Evolutionary conservation across 2,113 vertebrate genomes (phyloP).

Genomic region (Ctenomys sociabilis): DNA sequence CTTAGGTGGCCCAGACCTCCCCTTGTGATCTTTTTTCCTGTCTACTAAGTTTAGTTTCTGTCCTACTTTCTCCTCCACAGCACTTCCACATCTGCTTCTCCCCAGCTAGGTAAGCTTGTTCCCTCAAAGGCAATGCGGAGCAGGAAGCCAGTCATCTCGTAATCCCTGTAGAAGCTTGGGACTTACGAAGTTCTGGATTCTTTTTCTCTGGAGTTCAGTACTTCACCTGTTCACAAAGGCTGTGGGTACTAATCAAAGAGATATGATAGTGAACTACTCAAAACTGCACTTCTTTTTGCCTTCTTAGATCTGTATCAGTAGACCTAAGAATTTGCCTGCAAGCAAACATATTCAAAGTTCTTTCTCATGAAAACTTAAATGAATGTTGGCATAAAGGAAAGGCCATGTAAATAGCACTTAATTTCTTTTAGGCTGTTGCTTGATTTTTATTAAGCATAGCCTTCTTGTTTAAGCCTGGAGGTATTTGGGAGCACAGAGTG

Average conservation of each 20-base stretch:
- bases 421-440: conserved; percentile 53
- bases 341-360: neutral
- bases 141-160: neutral
- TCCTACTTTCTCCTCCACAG: neutral
- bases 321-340: conserved; percentile 41
- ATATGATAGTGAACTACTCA: neutral
- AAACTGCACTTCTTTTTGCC: neutral
- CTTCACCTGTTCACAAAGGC: neutral
- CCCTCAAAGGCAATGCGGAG: neutral
- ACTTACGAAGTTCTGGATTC: neutral
- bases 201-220: neutral
- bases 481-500: neutral
- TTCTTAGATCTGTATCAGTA: neutral
- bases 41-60: too few relatives aligned
- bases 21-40: neutral
- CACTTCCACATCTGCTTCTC: neutral
- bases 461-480: conserved; percentile 45
- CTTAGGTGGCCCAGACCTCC: too few relatives aligned
- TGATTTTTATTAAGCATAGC: conserved; percentile 27
- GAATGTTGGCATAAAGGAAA: conserved; percentile 17
- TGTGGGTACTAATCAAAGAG: neutral
- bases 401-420: neutral
- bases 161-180: neutral
- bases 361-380: conserved; percentile 29
- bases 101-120: neutral